These are phyloP conservation scores for Branchinecta sandiegonensis DNA, from an alignment of 2,888 invertebrate genomes.

Conservation along the genomic window DNA sequence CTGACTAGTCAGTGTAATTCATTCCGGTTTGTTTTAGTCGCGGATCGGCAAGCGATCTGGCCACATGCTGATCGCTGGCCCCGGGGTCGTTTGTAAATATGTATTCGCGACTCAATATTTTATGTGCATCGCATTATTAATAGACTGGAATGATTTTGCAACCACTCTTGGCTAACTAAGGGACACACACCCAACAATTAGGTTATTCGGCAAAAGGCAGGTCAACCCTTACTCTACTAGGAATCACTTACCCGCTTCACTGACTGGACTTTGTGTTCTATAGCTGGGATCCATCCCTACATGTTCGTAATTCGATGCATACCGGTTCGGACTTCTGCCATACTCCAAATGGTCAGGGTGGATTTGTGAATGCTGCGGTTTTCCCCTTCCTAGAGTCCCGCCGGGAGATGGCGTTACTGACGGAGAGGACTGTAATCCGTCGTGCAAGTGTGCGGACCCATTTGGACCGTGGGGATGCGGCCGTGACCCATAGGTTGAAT, in stretches of 20 bases:
- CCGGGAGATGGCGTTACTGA: constrained; percentile 7
- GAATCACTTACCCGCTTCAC: constrained; percentile 30
- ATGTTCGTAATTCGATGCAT: constrained; percentile 26
- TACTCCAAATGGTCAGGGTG: constrained; percentile 7
- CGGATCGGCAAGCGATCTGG: too few species aligned
- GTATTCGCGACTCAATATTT: too few species aligned
- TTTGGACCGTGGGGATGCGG: neutral
- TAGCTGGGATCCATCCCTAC: constrained; percentile 29
- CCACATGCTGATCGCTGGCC: too few species aligned
- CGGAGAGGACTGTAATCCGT: neutral
- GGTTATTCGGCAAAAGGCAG: neutral
- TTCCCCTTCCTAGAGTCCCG: constrained; percentile 1
- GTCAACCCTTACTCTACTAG: constrained; percentile 31
- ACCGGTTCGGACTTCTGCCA: constrained; percentile 27
- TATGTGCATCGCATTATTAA: too few species aligned
- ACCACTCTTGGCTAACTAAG: too few species aligned
- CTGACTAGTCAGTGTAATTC: too few species aligned
- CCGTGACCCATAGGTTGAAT: neutral
- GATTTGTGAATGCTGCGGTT: neutral
- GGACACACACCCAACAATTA: too few species aligned
- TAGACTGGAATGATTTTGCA: too few species aligned
- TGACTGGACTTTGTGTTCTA: constrained; percentile 30
- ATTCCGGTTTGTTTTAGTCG: too few species aligned
- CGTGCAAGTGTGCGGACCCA: neutral
- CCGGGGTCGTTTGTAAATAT: too few species aligned